Conservation (phyloP, 2,888 invertebrate species). For the Xylota segnis region DNA sequence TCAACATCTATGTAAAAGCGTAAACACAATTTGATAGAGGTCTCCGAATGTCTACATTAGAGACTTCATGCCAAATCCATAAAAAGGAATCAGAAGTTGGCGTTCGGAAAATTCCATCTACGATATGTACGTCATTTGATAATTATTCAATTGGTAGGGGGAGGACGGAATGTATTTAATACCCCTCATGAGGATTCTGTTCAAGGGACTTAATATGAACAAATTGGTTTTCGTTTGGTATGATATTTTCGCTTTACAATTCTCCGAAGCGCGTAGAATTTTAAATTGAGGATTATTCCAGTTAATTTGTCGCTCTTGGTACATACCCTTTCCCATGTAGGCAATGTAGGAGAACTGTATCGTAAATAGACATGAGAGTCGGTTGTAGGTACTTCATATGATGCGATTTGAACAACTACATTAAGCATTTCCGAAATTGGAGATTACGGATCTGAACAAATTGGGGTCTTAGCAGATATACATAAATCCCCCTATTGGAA, state of each 20-base stretch:
- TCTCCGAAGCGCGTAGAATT: constrained; percentile 38
- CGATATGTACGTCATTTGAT: constrained; percentile 35
- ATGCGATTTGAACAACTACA: constrained; percentile 14
- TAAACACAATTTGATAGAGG: neutral
- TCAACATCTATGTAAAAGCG: neutral
- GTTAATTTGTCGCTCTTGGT: constrained; percentile 47
- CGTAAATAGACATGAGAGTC: constrained; percentile 8
- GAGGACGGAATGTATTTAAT: constrained; percentile 29
- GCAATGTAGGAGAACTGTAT: neutral
- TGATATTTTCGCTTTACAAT: constrained; percentile 35
- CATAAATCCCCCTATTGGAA: constrained; percentile 1
- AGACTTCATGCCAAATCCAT: constrained; percentile 5
- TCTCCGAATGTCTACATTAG: neutral
- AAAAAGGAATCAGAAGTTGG: constrained; percentile 21
- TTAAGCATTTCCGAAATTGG: constrained; percentile 14
- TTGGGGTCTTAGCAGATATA: neutral
- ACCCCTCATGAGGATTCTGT: constrained; percentile 30
- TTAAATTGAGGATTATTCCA: constrained; percentile 57
- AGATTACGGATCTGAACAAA: constrained; percentile 22
- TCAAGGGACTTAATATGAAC: constrained; percentile 41
- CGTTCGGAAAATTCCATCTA: constrained; percentile 19
- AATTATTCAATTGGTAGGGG: constrained; percentile 16
- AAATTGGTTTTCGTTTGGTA: constrained; percentile 48
- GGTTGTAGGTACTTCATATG: neutral
- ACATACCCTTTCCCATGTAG: constrained; percentile 8